Base-by-base conservation (phyloP, 2,113 vertebrate species). In the Macrotus californicus region DNA sequence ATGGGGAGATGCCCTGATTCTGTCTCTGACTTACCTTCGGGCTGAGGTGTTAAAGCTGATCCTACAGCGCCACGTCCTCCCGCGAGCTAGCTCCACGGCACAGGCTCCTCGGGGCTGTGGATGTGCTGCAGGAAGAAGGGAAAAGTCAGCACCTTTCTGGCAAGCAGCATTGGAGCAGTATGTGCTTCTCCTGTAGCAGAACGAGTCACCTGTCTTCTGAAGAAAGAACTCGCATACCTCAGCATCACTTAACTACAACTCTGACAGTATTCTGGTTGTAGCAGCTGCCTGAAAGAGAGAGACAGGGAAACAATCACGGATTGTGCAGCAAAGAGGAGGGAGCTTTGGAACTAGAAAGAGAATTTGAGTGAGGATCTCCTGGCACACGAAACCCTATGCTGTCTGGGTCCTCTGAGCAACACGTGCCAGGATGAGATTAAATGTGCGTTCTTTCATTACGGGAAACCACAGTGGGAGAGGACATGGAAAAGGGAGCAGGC, bases 371-470 rank as follows among this genome's bases (percentile, higher is more conserved):
- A 39, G 46, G 39, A 59, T 14, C 11, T 39, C 56, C 43, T 5
- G 14, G 50, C 41, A 6, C 13, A 0, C 0, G 0, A 3, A 50
- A 18, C 39, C n/a, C 13, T 2, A 1, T 11, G 26, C 8, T 0
- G n/a, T 16, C 24, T 2, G 13, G 3, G 26, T 41, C 61, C 41
- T 81, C 19, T 3, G 43, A 50, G 41, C 21, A 67, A 34, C 36
- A 2, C 3, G 15, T 16, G 34, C 8, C 22, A 14, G 29, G n/a
- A 5, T 41, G 31, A 26, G 41, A 43, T 39, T 52, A 61, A 73
- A 15, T 0, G 9, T 0, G 2, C 3, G 10, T 3, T 2, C 24
- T 41, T 77, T 91, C 36, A 43, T 43, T 89, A 54, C 11, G 9
- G 24, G 13, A 52, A 39, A 7, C 12, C 7, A 1, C 4, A 4